Evolutionary conservation across 1,140 invertebrate genomes (phyloP), one percentile per base, ranked within the genome.

Genomic region (Metopolophium dirhodum): DNA sequence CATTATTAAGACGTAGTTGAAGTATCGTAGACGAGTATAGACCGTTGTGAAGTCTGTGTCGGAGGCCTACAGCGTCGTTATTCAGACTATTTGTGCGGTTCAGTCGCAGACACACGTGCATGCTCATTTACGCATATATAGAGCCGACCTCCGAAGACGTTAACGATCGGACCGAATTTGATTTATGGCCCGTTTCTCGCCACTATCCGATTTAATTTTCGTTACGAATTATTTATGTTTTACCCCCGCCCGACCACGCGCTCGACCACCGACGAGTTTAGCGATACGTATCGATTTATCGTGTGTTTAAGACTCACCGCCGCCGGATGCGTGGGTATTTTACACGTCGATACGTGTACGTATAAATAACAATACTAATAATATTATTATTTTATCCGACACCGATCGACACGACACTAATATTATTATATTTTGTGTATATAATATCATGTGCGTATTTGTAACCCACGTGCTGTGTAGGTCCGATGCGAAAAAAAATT

Each of bases 131-230:
- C 26, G 45, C 26, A 86, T 86, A 30, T 41, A 61, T 23, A 45
- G 14, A 9, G 20, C 45, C 47, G 22, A 41, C 61, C 45, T 47
- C 8, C 30, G 49, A 54, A 92, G 91, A 92, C 77, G 47, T 83
- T 85, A 57, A 92, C 90, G 45, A 92, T 85, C 77, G 49, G 11
- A 85, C 49, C 91, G 23, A 92, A 22, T 85, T 92, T 92, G 82
- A 92, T 92, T 92, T 92, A 85, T 51, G 8, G 77, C 49, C 7
- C 68, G 47, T 92, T 92, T 54, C 91, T 85, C 49, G 82, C 82
- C 47, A 83, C 91, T 85, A 86, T 93, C 91, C 91, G 82, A 93
- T 93, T 93, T 93, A 51, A 93, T 85, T 86, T 85, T 93, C 82
- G 49, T 82, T 41, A 41, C 77, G 91, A 86, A 85, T 92, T 92